Evolutionary conservation across 2,888 invertebrate genomes (phyloP).

Genomic region (Rotaria sp.): DNA sequence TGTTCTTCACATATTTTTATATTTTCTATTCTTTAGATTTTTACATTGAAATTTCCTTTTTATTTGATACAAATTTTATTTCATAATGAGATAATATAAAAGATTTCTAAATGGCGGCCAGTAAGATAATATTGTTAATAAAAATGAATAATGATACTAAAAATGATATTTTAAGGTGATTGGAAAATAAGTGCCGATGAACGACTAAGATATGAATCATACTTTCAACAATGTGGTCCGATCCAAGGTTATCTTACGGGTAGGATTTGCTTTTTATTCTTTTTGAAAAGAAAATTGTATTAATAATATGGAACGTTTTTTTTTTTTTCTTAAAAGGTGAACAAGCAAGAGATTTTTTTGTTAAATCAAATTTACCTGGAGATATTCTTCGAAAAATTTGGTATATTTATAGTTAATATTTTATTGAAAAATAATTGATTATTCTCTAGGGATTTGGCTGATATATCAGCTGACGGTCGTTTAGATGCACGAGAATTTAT

Average conservation of each 20-base stretch:
- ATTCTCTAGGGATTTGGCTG: conserved; percentile 50
- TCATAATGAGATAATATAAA: not conserved
- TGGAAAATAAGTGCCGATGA: not conserved
- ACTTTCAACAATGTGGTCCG: conserved; percentile 1
- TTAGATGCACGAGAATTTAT: conserved; percentile 56
- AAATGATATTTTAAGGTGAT: not conserved
- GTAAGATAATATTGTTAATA: not conserved
- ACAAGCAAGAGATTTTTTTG: conserved; percentile 53
- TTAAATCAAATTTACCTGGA: conserved; percentile 53
- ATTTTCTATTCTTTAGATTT: not conserved
- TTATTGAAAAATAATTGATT: not conserved
- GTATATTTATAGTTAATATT: conserved; percentile 43
- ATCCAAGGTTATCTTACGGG: not conserved
- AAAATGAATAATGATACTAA: not conserved
- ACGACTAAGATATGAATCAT: not conserved
- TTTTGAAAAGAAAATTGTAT: not conserved
- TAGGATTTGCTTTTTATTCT: not conserved
- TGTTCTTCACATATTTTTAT: not conserved
- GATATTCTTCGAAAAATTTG: conserved; percentile 54
- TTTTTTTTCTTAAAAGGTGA: conserved; percentile 45
- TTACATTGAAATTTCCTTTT: not conserved
- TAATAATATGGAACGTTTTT: too few species aligned
- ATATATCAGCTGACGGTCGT: conserved; percentile 55
- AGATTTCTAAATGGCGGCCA: not conserved
- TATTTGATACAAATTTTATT: not conserved